phyloP scores from a whole-genome alignment of 1,140 invertebrate species.

The Agrilus planipennis region DNA sequence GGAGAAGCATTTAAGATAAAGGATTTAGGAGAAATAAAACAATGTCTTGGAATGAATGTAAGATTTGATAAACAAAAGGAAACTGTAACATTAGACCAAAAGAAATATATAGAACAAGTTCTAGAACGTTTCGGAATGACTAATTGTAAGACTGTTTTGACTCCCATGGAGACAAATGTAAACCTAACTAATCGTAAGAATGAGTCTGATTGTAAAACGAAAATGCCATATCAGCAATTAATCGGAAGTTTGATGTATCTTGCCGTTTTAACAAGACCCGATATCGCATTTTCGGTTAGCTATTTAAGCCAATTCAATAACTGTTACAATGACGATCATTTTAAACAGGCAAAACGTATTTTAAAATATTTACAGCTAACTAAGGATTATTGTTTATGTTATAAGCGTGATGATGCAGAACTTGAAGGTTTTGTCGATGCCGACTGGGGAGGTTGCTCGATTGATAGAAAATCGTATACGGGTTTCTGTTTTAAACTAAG shows the following conservation, averaged over 20 bases:
- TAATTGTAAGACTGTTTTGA: no score
- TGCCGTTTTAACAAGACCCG: slow-evolving; percentile 32
- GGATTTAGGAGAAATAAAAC: slow-evolving; percentile 19
- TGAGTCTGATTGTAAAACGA: no score
- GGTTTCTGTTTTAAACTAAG: slow-evolving; percentile 18
- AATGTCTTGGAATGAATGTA: slow-evolving; percentile 22
- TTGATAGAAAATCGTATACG: slow-evolving; percentile 21
- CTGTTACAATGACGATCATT: slow-evolving; percentile 30
- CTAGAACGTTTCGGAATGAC: no score
- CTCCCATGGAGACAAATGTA: no score
- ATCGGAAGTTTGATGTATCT: slow-evolving; percentile 32
- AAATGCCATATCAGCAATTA: no score
- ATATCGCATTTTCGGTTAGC: no score
- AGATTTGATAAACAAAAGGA: slow-evolving; percentile 11
- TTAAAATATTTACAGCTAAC: slow-evolving; percentile 35
- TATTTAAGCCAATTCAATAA: slow-evolving; percentile 31
- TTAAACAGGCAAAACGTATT: slow-evolving; percentile 30
- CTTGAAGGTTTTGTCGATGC: slow-evolving; percentile 30
- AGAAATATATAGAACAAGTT: no score
- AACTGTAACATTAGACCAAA: no score
- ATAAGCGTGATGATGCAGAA: slow-evolving; percentile 5
- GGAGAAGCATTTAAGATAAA: slow-evolving; percentile 18
- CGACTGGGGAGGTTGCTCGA: slow-evolving; percentile 25
- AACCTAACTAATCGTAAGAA: no score
- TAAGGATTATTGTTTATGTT: slow-evolving; percentile 13